Percentiles rank a stretch among this genome's conserved stretches.
phyloP scores from a whole-genome alignment of 2,888 invertebrate genomes.

The Euzetes globulus region DNA sequence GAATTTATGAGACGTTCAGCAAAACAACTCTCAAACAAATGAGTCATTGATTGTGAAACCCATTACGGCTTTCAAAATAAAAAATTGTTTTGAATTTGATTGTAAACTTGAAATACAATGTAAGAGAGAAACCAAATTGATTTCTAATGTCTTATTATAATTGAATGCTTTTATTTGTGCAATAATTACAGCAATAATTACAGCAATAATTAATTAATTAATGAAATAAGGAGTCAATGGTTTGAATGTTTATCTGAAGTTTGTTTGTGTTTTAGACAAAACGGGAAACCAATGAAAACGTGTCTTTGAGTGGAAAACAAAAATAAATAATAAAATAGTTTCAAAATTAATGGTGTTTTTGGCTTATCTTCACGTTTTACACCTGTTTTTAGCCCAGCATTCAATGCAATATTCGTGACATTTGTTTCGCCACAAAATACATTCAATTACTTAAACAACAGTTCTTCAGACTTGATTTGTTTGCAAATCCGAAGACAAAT shows the following conservation, averaged over 20 bases:
- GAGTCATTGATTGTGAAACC: neutral
- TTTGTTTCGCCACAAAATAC: neutral
- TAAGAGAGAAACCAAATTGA: too few species aligned
- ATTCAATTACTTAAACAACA: neutral
- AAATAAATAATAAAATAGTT: neutral
- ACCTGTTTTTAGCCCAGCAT: constrained; percentile 6
- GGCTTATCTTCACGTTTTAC: neutral
- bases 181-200: neutral
- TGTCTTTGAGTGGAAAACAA: neutral
- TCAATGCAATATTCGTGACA: neutral
- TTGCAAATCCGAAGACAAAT: neutral
- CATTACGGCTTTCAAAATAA: too few species aligned
- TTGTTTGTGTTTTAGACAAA: neutral
- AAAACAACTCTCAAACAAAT: neutral
- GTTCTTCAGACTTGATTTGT: neutral
- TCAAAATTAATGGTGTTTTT: neutral
- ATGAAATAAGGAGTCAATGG: too few species aligned
- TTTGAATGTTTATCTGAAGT: neutral
- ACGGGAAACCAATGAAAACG: neutral
- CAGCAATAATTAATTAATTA: neutral
- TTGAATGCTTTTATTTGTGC: neutral
- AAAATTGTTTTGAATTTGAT: neutral
- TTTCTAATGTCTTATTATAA: neutral
- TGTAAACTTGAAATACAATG: neutral
- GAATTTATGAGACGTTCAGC: neutral